phyloP scores from a whole-genome alignment of 2,888 invertebrate genomes.

The Drosophila eohydei region DNA sequence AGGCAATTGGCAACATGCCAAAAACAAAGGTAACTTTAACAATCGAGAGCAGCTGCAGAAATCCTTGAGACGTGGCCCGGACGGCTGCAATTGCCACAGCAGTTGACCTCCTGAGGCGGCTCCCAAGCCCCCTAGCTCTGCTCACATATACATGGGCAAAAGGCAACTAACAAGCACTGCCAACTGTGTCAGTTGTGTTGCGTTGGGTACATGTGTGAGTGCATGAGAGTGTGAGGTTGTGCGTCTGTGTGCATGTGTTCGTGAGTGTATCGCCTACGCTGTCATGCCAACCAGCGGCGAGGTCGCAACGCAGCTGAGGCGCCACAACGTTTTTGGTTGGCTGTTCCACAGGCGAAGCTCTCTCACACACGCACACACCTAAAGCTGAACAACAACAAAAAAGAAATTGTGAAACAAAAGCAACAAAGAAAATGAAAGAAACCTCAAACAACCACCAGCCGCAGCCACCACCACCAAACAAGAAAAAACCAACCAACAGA shows the following conservation, averaged over 20 bases:
- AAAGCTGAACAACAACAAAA: constrained; percentile 30
- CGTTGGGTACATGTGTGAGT: background rate
- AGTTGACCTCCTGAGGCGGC: constrained; percentile 51
- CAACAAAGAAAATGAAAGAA: constrained; percentile 81
- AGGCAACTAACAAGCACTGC: constrained; percentile 44
- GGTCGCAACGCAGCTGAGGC: constrained; percentile 62
- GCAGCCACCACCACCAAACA: constrained; percentile 27
- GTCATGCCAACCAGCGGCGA: constrained; percentile 78
- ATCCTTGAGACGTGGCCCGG: constrained; percentile 25
- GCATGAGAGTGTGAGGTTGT: constrained; percentile 17
- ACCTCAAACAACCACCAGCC: constrained; percentile 72
- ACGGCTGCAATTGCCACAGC: constrained; percentile 25
- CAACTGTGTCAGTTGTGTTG: constrained; percentile 71
- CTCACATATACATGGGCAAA: constrained; percentile 36
- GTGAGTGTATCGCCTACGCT: constrained; percentile 60
- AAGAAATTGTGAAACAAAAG: constrained; percentile 77
- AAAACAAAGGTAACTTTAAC: constrained; percentile 55
- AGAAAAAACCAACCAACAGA: constrained; percentile 17
- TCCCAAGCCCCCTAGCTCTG: background rate
- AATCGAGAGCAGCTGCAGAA: constrained; percentile 44
- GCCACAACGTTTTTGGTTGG: constrained; percentile 83
- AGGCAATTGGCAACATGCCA: constrained; percentile 71
- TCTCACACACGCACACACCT: constrained; percentile 31
- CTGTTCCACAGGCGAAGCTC: constrained; percentile 72
- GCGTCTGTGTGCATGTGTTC: constrained; percentile 20